Conservation (phyloP, 53 echinoderm and acorn worm genomes). For the Stichopus horrens region DNA sequence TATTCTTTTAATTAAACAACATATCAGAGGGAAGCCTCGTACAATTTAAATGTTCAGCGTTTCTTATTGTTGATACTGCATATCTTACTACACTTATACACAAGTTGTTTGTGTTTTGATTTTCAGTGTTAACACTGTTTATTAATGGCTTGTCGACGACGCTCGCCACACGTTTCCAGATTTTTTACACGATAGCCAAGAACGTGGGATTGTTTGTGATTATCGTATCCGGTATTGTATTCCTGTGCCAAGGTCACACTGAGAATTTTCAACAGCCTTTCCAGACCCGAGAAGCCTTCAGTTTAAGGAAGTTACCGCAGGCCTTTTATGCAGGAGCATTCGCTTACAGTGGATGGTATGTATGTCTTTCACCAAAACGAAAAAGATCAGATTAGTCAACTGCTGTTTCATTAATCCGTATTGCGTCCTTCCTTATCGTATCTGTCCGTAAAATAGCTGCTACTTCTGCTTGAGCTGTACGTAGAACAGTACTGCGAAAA, state of each 20-base stretch:
- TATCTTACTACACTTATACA: too few relatives aligned
- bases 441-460: too few relatives aligned
- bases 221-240: constrained; percentile 44
- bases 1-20: too few relatives aligned
- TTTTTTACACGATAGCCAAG: constrained; percentile 49
- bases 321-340: constrained; percentile 54
- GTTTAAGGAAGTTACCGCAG: constrained; percentile 35
- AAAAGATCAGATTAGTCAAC: too few relatives aligned
- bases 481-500: too few relatives aligned
- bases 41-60: too few relatives aligned
- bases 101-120: neutral
- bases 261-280: constrained; percentile 74
- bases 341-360: constrained; percentile 60
- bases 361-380: neutral
- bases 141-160: constrained; percentile 39
- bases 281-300: constrained; percentile 2
- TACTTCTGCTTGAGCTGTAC: too few relatives aligned
- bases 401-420: too few relatives aligned
- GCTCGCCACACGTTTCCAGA: constrained; percentile 30
- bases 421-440: too few relatives aligned
- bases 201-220: constrained; percentile 44
- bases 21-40: too few relatives aligned
- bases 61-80: too few relatives aligned
- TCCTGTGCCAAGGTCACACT: constrained; percentile 51
- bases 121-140: constrained; percentile 15